phyloP scores from a whole-genome alignment of 1,140 invertebrate genomes.

The Drosophila albomicans region DNA sequence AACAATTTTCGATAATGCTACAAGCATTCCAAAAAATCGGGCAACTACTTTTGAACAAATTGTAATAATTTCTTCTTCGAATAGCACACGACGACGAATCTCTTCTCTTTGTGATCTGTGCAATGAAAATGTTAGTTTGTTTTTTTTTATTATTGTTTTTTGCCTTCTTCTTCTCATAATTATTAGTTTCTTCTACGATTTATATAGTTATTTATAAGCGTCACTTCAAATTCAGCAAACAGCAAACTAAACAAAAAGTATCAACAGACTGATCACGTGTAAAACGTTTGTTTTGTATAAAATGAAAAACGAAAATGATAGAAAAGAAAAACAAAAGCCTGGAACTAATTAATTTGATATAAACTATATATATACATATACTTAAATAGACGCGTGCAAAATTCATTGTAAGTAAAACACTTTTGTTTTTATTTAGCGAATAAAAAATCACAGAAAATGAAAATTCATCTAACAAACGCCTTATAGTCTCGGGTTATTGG shows the following conservation, averaged over 20 bases:
- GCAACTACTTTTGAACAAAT: constrained; percentile 68
- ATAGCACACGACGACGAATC: constrained; percentile 56
- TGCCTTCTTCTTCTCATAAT: constrained; percentile 52
- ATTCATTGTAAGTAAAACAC: constrained; percentile 55
- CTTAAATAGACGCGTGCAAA: constrained; percentile 56
- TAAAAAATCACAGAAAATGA: constrained; percentile 57
- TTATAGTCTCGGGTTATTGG: constrained; percentile 12
- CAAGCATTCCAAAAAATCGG: constrained; percentile 66
- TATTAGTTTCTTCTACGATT: constrained; percentile 60
- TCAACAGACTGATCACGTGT: constrained; percentile 72
- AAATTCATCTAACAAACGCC: constrained; percentile 4
- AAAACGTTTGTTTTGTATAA: constrained; percentile 77
- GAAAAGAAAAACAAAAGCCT: constrained; percentile 37
- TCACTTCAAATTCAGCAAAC: constrained; percentile 54
- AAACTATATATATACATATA: constrained; percentile 14
- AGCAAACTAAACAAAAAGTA: constrained; percentile 29
- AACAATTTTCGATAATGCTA: constrained; percentile 56
- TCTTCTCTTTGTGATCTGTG: constrained; percentile 53
- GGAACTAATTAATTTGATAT: constrained; percentile 49
- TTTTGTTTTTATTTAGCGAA: constrained; percentile 54
- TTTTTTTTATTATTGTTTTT: constrained; percentile 29
- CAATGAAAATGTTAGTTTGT: constrained; percentile 51
- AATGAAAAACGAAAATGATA: constrained; percentile 43
- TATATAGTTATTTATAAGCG: constrained; percentile 64
- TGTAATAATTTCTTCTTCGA: constrained; percentile 64